Evolutionary conservation across 2,888 invertebrate species (phyloP).

Genomic region (Drosophila paramelanica): DNA sequence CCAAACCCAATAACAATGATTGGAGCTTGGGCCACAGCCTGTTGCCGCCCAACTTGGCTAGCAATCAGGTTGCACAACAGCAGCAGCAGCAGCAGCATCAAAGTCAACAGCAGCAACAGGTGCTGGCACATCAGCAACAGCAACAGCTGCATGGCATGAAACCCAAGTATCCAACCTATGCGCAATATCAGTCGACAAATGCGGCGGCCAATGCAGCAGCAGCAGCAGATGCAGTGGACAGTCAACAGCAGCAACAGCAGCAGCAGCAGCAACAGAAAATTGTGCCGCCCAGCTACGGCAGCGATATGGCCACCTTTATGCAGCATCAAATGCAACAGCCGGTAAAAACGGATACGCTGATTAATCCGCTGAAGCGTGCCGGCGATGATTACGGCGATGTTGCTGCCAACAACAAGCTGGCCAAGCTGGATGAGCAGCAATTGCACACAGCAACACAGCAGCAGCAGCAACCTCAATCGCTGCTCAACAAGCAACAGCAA

Average conservation of each 20-base stretch:
- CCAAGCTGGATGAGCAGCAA: slow-evolving; percentile 71
- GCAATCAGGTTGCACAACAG: slow-evolving; percentile 41
- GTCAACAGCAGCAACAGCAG: slow-evolving; percentile 47
- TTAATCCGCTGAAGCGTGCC: slow-evolving; percentile 76
- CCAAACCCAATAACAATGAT: slow-evolving; percentile 53
- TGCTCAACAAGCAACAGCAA: slow-evolving; percentile 80
- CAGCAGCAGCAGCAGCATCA: slow-evolving; percentile 46
- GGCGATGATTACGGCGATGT: slow-evolving; percentile 78
- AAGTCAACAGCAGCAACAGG: slow-evolving; percentile 22
- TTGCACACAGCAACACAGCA: slow-evolving; percentile 44
- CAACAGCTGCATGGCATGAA: slow-evolving; percentile 55
- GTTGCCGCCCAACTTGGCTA: slow-evolving; percentile 52
- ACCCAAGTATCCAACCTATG: slow-evolving; percentile 80
- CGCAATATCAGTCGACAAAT: slow-evolving; percentile 80
- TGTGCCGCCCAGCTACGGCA: slow-evolving; percentile 66
- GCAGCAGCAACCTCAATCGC: slow-evolving; percentile 56
- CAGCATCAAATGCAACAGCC: slow-evolving; percentile 80
- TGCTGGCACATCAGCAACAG: slow-evolving; percentile 19
- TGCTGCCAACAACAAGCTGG: slow-evolving; percentile 60
- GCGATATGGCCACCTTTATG: slow-evolving; percentile 82
- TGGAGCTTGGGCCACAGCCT: slow-evolving; percentile 68
- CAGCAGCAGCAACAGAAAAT: slow-evolving; percentile 65
- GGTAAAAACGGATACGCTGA: slow-evolving; percentile 59
- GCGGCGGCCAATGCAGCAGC: slow-evolving; percentile 70
- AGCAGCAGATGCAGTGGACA: slow-evolving; percentile 54